Percentiles rank a stretch among this genome's conserved stretches.
These are phyloP conservation scores for Symphodus melops DNA, from an alignment of 2,113 vertebrate species.

Conservation along the genomic window DNA sequence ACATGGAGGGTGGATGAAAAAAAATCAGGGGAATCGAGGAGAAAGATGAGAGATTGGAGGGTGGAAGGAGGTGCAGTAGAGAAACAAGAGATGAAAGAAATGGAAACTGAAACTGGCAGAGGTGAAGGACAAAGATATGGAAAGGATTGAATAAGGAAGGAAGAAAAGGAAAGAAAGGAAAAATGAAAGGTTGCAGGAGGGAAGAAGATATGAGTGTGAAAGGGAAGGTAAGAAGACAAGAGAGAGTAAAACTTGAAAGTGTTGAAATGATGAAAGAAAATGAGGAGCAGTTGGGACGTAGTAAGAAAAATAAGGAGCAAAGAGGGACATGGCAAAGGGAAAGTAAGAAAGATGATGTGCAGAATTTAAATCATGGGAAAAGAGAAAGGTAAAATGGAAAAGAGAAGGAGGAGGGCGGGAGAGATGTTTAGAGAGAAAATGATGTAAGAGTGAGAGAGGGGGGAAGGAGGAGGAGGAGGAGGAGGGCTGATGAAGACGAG, in stretches of 20 bases:
- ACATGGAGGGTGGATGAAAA: not conserved
- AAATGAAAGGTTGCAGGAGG: not conserved
- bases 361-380: constrained; percentile 51
- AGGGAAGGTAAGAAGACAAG: not conserved
- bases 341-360: constrained; percentile 39
- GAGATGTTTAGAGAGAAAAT: constrained; percentile 48
- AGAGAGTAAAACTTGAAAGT: not conserved
- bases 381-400: constrained; percentile 44
- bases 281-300: not conserved
- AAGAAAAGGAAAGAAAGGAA: not conserved
- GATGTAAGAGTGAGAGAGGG: constrained; percentile 50
- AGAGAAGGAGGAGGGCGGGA: not conserved
- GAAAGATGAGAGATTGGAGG: constrained; percentile 12
- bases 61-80: not conserved
- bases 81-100: not conserved
- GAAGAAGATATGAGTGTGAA: not conserved
- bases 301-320: constrained; percentile 11
- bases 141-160: not conserved
- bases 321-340: constrained; percentile 7
- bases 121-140: not conserved
- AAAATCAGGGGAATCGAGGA: not conserved
- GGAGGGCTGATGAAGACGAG: constrained; percentile 44
- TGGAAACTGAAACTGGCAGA: not conserved
- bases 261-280: constrained; percentile 11
- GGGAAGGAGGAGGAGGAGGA: constrained; percentile 23